These are phyloP conservation scores for Seira sanloemensis DNA, from an alignment of 2,888 invertebrate species.

Conservation along the genomic window DNA sequence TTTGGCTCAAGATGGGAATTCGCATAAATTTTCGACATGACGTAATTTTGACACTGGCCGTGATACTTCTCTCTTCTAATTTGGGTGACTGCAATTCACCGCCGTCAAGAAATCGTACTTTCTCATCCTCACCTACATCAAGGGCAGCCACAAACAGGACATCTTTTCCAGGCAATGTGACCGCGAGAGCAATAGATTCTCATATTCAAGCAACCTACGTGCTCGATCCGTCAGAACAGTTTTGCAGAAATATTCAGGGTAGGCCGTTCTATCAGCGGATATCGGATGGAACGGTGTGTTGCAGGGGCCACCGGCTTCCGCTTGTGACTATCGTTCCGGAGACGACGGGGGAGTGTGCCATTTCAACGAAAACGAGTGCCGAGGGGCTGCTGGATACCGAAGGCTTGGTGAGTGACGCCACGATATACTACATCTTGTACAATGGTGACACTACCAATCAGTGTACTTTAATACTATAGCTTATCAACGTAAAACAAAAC, in stretches of 20 bases:
- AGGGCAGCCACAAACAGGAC: too few relatives aligned
- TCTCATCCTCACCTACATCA: too few relatives aligned
- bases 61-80: too few relatives aligned
- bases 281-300: constrained; percentile 65
- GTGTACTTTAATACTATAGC: too few relatives aligned
- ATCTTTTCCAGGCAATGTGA: too few relatives aligned
- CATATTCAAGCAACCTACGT: constrained; percentile 41
- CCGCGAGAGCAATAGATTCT: background rate
- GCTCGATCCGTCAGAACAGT: constrained; percentile 46
- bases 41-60: too few relatives aligned
- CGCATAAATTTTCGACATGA: too few relatives aligned
- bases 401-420: constrained; percentile 48
- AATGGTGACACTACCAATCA: background rate
- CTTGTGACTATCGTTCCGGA: constrained; percentile 63
- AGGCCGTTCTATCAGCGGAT: constrained; percentile 53
- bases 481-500: too few relatives aligned
- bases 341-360: constrained; percentile 63
- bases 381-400: constrained; percentile 59
- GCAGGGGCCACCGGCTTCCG: constrained; percentile 62
- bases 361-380: constrained; percentile 61
- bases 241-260: constrained; percentile 36
- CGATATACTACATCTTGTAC: background rate
- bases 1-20: too few relatives aligned
- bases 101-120: too few relatives aligned
- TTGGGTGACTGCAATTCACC: too few relatives aligned